These are phyloP conservation scores for Rhopalosiphum maidis DNA, from an alignment of 1,140 invertebrate species.

Conservation along the genomic window DNA sequence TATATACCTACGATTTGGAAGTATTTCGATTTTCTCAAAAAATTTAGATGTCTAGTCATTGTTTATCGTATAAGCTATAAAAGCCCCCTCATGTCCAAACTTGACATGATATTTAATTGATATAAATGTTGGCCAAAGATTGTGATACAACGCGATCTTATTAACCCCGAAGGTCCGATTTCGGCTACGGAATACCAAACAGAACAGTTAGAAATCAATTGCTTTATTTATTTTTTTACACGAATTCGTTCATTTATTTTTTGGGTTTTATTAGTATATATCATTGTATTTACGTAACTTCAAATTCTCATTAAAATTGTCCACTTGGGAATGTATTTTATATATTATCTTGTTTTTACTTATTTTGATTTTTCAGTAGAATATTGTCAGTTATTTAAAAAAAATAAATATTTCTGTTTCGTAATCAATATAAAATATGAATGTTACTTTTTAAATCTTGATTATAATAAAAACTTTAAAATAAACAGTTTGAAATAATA, in stretches of 20 bases:
- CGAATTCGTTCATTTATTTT: background rate
- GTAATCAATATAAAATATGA: no score
- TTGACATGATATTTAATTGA: slow-evolving; percentile 52
- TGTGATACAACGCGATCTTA: slow-evolving; percentile 29
- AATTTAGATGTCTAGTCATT: slow-evolving; percentile 27
- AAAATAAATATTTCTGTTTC: background rate
- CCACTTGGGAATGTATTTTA: background rate
- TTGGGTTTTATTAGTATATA: background rate
- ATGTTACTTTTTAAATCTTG: no score
- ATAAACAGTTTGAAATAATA: background rate
- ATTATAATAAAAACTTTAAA: no score
- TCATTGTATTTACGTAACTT: slow-evolving; percentile 29
- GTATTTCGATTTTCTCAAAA: slow-evolving; percentile 10
- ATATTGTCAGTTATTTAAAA: background rate
- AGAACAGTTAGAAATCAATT: slow-evolving; percentile 43
- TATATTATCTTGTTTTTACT: background rate
- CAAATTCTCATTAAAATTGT: slow-evolving; percentile 1
- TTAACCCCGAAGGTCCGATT: slow-evolving; percentile 46
- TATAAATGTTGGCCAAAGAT: slow-evolving; percentile 50
- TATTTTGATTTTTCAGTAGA: background rate
- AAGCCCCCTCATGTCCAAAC: background rate
- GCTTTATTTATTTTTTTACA: background rate
- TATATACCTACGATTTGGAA: background rate
- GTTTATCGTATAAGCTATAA: slow-evolving; percentile 30
- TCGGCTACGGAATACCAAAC: slow-evolving; percentile 38